These are phyloP conservation scores for Phoenicopterus ruber DNA, from an alignment of 2,113 vertebrate genomes.

Conservation along the genomic window DNA sequence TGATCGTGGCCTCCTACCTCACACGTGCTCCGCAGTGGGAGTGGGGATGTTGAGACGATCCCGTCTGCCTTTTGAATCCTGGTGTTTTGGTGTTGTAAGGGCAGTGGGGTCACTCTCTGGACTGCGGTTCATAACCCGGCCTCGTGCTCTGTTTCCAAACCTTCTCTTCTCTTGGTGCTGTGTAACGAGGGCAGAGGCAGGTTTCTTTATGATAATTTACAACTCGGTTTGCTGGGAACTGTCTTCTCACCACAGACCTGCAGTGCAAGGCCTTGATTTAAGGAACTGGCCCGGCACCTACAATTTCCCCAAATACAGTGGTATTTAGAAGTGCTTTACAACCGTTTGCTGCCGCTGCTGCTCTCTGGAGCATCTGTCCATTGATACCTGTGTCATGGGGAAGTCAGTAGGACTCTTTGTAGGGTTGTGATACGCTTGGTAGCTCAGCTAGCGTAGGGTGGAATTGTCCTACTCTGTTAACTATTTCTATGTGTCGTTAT, in stretches of 20 bases:
- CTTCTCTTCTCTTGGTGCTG: neutral
- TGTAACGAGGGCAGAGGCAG: neutral
- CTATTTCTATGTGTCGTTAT: neutral
- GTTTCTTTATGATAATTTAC: neutral
- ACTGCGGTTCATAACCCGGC: neutral
- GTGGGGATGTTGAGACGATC: neutral
- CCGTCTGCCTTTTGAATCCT: neutral
- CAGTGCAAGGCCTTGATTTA: neutral
- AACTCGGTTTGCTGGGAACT: neutral
- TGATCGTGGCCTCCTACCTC: neutral
- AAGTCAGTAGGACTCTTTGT: neutral
- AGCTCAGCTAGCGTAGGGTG: neutral
- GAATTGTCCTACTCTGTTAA: neutral
- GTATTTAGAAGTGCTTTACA: neutral
- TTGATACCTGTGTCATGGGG: too few species aligned
- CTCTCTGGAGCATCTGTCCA: neutral
- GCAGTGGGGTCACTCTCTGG: neutral
- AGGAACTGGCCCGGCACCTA: neutral
- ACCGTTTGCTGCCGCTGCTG: neutral
- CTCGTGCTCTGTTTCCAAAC: neutral
- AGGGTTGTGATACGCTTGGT: neutral
- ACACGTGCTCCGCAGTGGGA: fast-evolving
- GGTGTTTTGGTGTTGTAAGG: neutral
- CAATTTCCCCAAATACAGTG: neutral
- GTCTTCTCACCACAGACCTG: neutral